phyloP scores from a whole-genome alignment of 2,113 vertebrate genomes.

The Neodontobutis hainanensis region DNA sequence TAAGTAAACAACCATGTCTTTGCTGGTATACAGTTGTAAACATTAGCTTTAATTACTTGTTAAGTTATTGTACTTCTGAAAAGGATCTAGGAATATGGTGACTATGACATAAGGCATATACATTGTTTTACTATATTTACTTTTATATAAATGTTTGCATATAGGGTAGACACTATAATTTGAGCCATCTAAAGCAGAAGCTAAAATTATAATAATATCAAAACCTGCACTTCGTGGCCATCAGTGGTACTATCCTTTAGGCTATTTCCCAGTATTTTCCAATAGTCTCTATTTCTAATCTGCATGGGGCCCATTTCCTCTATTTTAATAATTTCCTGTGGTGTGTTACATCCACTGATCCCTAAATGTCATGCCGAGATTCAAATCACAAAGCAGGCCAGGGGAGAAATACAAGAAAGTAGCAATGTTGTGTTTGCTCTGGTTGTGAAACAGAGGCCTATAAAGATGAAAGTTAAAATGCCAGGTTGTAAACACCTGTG shows the following conservation, averaged over 20 bases:
- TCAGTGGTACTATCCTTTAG: neutral
- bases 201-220: no score
- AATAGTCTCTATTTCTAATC: neutral
- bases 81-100: no score
- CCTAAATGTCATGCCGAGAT: slow-evolving; percentile 31
- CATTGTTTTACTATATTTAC: no score
- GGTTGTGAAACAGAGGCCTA: neutral
- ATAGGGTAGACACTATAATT: no score
- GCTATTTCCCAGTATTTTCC: neutral
- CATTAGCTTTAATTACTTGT: no score
- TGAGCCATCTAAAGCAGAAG: no score
- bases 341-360: slow-evolving; percentile 9
- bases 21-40: no score
- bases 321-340: slow-evolving; percentile 2
- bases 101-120: no score
- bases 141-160: no score
- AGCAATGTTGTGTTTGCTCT: neutral
- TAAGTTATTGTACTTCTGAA: no score
- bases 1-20: no score
- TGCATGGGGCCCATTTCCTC: neutral
- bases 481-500: slow-evolving; percentile 6
- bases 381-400: slow-evolving; percentile 11
- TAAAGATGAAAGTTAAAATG: slow-evolving; percentile 1
- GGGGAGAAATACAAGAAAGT: neutral
- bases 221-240: neutral